A percentile compares a stretch with the other conserved stretches of the same genome.
phyloP scores from a whole-genome alignment of 2,797 vertebrate genomes.

The Nasua narica region DNA sequence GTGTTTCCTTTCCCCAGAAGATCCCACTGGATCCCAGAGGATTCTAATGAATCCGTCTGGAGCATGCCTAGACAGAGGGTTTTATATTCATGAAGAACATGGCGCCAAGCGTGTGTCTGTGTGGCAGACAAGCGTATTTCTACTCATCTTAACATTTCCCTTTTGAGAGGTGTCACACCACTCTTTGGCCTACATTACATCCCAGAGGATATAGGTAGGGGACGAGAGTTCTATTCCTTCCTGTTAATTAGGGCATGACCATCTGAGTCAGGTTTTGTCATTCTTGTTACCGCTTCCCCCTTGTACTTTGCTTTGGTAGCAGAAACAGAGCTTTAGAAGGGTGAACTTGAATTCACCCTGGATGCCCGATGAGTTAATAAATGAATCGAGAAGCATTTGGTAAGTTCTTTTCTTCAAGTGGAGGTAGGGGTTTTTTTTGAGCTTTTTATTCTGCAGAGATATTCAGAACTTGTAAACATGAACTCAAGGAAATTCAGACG shows the following conservation, averaged over 20 bases:
- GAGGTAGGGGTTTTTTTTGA: not conserved
- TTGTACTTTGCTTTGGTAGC: not conserved
- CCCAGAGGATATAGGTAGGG: not conserved
- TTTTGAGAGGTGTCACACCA: not conserved
- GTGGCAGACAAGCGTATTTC: not conserved
- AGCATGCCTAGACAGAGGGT: not conserved
- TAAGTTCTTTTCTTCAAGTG: not conserved
- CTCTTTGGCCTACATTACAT: not conserved
- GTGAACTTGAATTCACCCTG: not conserved
- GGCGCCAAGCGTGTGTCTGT: not conserved
- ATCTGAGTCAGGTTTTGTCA: not conserved
- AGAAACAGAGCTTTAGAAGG: not conserved
- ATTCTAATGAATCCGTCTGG: not conserved
- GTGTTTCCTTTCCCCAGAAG: not conserved
- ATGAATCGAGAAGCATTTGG: not conserved
- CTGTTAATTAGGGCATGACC: not conserved
- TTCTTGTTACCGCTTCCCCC: not conserved
- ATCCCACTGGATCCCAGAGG: not conserved
- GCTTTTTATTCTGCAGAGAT: constrained; percentile 25
- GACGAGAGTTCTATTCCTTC: not conserved
- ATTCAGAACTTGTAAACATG: constrained; percentile 54
- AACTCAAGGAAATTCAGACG: constrained; percentile 55
- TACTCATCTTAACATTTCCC: not conserved
- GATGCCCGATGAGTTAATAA: not conserved
- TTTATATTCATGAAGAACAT: not conserved